Conservation (phyloP, 2,797 vertebrate species). For the Lates japonicus region DNA sequence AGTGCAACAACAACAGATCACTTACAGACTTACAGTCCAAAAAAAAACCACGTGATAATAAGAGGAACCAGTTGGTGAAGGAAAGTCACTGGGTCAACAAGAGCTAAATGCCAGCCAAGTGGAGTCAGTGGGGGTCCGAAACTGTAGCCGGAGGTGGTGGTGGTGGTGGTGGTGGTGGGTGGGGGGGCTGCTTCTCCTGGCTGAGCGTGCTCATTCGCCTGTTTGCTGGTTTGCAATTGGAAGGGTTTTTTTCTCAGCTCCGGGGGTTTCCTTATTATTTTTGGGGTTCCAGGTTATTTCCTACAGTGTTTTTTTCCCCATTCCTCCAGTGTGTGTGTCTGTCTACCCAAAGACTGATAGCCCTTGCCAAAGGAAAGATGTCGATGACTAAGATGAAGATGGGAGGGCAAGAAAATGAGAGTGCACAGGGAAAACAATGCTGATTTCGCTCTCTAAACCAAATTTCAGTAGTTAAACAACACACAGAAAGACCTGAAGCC, state of each 20-base stretch:
- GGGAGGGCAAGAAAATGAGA: conserved; percentile 51
- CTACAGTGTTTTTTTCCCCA: conserved; percentile 53
- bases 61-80: too few relatives aligned
- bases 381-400: conserved; percentile 63
- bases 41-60: conserved; percentile 50
- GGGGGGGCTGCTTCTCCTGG: conserved; percentile 43
- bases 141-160: conserved; percentile 29
- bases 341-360: conserved; percentile 76
- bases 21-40: conserved; percentile 61
- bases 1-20: conserved; percentile 60
- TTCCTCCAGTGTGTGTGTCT: conserved; percentile 42
- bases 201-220: conserved; percentile 21
- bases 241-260: conserved; percentile 31
- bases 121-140: too few relatives aligned
- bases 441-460: conserved; percentile 25
- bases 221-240: conserved; percentile 54
- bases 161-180: too few relatives aligned
- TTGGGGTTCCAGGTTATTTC: conserved; percentile 47
- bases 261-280: conserved; percentile 47
- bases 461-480: conserved; percentile 34
- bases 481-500: conserved; percentile 12
- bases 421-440: conserved; percentile 30
- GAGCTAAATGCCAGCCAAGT: conserved; percentile 50
- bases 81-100: conserved; percentile 75
- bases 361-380: conserved; percentile 80